Conservation (phyloP, 2,797 vertebrate species). For the Galago senegalensis region DNA sequence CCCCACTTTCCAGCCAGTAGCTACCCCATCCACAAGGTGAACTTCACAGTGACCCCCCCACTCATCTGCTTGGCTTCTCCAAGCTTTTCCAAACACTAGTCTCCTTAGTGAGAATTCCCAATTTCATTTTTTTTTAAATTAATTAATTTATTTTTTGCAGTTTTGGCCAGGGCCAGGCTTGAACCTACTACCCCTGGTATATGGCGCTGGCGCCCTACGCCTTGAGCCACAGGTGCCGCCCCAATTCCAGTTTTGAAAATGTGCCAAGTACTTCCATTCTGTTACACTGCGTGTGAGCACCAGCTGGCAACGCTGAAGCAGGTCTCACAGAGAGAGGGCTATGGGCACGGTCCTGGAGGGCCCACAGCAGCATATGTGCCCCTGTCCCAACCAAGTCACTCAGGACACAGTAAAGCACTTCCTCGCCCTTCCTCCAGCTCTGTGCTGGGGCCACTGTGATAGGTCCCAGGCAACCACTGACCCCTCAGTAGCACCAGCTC, state of each 20-base stretch:
- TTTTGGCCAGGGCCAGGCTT: too few relatives aligned
- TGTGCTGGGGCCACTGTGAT: fast-evolving
- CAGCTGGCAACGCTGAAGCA: neutral
- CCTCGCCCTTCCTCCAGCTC: neutral
- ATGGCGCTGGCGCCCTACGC: too few relatives aligned
- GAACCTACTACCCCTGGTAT: too few relatives aligned
- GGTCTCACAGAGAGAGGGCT: neutral
- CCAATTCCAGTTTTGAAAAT: neutral
- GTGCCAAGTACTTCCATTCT: neutral
- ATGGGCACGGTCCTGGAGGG: too few relatives aligned
- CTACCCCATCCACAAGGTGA: too few relatives aligned
- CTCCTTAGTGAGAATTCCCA: neutral
- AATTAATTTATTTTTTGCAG: too few relatives aligned
- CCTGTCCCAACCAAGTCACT: neutral
- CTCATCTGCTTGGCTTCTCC: neutral
- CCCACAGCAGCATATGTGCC: neutral
- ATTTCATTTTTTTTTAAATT: neutral
- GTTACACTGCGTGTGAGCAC: neutral
- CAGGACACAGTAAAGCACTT: neutral
- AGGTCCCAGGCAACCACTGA: neutral
- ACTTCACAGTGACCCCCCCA: neutral
- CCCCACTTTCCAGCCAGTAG: neutral
- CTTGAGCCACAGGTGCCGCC: too few relatives aligned
- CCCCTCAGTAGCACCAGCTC: neutral
- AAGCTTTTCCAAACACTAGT: neutral